These are phyloP conservation scores for Ectropis grisescens DNA, from an alignment of 1,140 invertebrate species.

Conservation along the genomic window DNA sequence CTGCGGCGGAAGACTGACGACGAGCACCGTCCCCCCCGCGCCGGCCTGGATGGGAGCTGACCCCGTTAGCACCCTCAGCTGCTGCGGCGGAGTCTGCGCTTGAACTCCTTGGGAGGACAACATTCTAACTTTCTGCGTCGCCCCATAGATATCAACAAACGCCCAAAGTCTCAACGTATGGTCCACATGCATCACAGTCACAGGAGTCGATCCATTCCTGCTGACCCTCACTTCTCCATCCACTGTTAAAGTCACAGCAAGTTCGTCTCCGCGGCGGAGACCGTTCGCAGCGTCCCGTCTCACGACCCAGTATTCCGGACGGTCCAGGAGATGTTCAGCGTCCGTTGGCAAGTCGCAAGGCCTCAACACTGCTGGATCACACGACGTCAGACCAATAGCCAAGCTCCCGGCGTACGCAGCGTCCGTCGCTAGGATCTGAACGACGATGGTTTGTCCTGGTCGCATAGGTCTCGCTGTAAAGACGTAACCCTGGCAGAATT, in stretches of 20 bases:
- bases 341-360: conserved; percentile 90
- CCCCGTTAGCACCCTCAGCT: conserved; percentile 37
- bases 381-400: conserved; percentile 93
- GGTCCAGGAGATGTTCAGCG: conserved; percentile 90
- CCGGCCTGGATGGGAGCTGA: conserved; percentile 71
- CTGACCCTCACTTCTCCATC: conserved; percentile 90
- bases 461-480: conserved; percentile 89
- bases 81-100: conserved; percentile 38
- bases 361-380: conserved; percentile 84
- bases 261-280: conserved; percentile 88
- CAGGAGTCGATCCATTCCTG: conserved; percentile 85
- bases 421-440: conserved; percentile 89
- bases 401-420: conserved; percentile 89
- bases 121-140: conserved; percentile 84
- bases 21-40: conserved; percentile 79
- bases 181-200: conserved; percentile 95
- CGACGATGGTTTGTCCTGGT: conserved; percentile 88
- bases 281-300: conserved; percentile 91
- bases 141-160: conserved; percentile 96
- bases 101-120: conserved; percentile 40
- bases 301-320: conserved; percentile 98
- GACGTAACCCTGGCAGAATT: conserved; percentile 95
- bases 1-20: conserved; percentile 83
- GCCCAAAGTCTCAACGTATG: conserved; percentile 91
- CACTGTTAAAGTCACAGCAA: conserved; percentile 88